Conservation (phyloP, 2,113 vertebrate species). For the Peromyscus leucopus region DNA sequence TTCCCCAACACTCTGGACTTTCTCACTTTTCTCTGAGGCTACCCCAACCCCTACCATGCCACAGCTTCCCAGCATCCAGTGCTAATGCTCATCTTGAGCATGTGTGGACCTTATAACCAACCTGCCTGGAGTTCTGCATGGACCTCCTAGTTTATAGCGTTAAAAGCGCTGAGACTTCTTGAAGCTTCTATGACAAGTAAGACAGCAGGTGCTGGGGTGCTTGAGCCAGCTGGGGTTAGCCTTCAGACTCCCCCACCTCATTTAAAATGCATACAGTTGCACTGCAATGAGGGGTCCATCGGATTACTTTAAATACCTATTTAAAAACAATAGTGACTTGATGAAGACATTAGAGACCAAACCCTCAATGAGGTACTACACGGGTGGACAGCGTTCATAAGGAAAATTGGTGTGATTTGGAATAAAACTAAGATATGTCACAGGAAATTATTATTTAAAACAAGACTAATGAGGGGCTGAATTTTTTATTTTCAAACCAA, state of each 20-base stretch:
- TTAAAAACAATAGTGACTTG: conserved; percentile 7
- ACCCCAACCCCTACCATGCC: too few species aligned
- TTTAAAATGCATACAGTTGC: background rate
- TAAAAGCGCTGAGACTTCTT: background rate
- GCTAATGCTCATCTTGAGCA: background rate
- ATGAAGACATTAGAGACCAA: background rate
- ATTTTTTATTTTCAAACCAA: conserved; percentile 52
- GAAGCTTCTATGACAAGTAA: background rate
- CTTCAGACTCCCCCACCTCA: background rate
- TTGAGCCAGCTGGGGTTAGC: background rate
- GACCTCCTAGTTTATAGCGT: background rate
- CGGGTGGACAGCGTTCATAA: background rate
- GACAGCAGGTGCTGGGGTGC: accelerated
- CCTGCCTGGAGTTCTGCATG: background rate
- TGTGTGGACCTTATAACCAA: background rate
- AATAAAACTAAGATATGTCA: background rate
- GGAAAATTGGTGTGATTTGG: background rate
- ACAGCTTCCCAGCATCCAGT: background rate
- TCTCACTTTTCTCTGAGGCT: background rate
- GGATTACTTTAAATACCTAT: conserved; percentile 44
- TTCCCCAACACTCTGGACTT: background rate
- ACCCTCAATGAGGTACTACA: conserved; percentile 37
- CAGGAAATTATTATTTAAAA: conserved; percentile 69
- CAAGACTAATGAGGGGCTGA: conserved; percentile 41
- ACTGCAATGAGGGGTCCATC: background rate